Evolutionary conservation across 2,113 vertebrate species (phyloP), one percentile per base, ranked within the genome.

Genomic region (Amblyornis subalaris): DNA sequence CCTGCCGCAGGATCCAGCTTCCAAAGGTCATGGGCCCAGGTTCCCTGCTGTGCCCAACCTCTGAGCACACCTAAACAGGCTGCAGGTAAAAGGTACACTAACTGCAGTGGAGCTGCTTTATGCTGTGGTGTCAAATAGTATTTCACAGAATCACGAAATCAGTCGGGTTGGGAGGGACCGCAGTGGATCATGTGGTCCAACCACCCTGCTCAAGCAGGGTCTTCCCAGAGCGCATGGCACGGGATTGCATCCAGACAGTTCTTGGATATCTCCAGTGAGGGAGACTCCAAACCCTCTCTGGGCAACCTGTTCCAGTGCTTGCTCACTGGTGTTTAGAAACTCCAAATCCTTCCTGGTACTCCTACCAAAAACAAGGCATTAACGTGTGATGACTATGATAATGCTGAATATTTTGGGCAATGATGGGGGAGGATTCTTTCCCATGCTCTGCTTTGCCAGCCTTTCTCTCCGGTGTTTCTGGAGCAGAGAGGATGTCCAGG

Each of bases 171-270:
- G 38, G 57, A 55, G 23, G 53, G 8, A 26, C 45, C 23, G 18
- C 31, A 17, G 23, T 45, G 22, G 5, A 14, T 57, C 1, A 0
- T 19, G 6, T 58, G 36, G 2, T 50, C 20, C 0, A 3, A 20
- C 47, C 19, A 62, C 5, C 10, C 12, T 40, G 10, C 57, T 40
- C 31, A 48, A 28, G 16, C 29, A 35, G n/a, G 20, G 4, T 40
- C 3, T 10, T 53, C 33, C 26, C 2, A 28, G 44, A 58, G 28
- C 31, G 44, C 3, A 1, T 21, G 21, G 38, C 45, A 38, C 23
- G 47, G 38, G 29, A 40, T 40, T 53, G 24, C 9, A n/a, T 45
- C 45, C 38, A 81, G 20, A 12, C 13, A 24, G 45, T 25, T 89
- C 69, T 22, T 42, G 42, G 25, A 4, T 74, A 25, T 40, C 20